phyloP scores from a whole-genome alignment of 1,140 invertebrate species.

The Lordiphosa collinella region DNA sequence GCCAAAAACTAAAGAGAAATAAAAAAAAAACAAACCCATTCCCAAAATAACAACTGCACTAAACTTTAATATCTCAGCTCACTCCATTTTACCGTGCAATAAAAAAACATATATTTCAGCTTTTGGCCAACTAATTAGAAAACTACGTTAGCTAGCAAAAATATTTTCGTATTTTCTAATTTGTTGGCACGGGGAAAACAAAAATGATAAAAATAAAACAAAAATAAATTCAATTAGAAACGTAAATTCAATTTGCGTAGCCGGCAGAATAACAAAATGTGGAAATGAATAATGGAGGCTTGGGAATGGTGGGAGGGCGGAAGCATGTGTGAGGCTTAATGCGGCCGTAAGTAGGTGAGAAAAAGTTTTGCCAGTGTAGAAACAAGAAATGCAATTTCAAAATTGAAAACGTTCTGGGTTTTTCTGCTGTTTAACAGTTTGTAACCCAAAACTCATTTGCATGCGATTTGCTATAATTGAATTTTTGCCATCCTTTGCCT shows the following conservation, averaged over 20 bases:
- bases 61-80: background rate
- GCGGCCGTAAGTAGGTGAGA: conserved; percentile 2
- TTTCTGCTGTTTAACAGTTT: conserved; percentile 59
- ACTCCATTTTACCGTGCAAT: background rate
- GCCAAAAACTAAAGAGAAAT: too few species aligned
- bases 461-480: conserved; percentile 72
- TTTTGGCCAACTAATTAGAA: conserved; percentile 61
- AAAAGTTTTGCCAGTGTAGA: background rate
- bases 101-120: background rate
- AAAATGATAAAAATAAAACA: background rate
- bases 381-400: conserved; percentile 58
- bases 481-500: conserved; percentile 25
- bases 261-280: conserved; percentile 53
- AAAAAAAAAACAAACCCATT: too few species aligned
- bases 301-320: background rate
- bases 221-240: conserved; percentile 66
- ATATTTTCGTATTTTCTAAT: conserved; percentile 68
- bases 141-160: conserved; percentile 60
- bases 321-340: conserved; percentile 15
- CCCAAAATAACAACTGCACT: background rate
- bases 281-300: conserved; percentile 60
- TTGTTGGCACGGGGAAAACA: conserved; percentile 11
- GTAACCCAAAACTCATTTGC: conserved; percentile 53
- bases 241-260: conserved; percentile 67
- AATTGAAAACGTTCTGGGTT: conserved; percentile 53